Conservation (phyloP, 2,888 invertebrate genomes). For the Steinernema scapterisci region DNA sequence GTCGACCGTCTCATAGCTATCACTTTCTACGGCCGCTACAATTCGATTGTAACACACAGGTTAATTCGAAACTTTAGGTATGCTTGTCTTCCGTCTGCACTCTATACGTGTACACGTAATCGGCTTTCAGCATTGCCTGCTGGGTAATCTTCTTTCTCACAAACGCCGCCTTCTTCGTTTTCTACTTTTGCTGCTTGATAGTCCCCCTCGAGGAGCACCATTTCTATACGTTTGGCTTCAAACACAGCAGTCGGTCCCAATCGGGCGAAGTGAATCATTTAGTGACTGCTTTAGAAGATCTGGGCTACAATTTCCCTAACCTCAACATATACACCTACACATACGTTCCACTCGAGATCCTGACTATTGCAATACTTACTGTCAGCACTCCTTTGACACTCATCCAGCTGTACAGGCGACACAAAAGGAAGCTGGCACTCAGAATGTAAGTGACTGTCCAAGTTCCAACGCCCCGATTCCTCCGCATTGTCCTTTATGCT, state of each 20-base stretch:
- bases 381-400: constrained; percentile 66
- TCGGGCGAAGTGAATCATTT: constrained; percentile 48
- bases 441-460: constrained; percentile 54
- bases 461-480: neutral
- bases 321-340: constrained; percentile 60
- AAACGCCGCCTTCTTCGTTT: constrained; percentile 57
- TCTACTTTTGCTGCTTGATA: constrained; percentile 64
- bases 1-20: constrained; percentile 66
- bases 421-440: constrained; percentile 64
- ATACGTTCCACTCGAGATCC: constrained; percentile 64
- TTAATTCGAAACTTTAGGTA: constrained; percentile 53
- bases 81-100: neutral
- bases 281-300: constrained; percentile 32
- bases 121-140: constrained; percentile 50
- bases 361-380: constrained; percentile 59
- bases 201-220: constrained; percentile 57
- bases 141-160: constrained; percentile 58
- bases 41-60: constrained; percentile 53
- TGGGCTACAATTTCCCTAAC: constrained; percentile 25
- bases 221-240: constrained; percentile 65
- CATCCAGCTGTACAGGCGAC: constrained; percentile 62
- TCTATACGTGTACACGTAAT: neutral
- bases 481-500: neutral
- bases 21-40: constrained; percentile 61
- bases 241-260: constrained; percentile 36